Conservation (phyloP, 2,113 vertebrate genomes). For the Gymnarchus niloticus region DNA sequence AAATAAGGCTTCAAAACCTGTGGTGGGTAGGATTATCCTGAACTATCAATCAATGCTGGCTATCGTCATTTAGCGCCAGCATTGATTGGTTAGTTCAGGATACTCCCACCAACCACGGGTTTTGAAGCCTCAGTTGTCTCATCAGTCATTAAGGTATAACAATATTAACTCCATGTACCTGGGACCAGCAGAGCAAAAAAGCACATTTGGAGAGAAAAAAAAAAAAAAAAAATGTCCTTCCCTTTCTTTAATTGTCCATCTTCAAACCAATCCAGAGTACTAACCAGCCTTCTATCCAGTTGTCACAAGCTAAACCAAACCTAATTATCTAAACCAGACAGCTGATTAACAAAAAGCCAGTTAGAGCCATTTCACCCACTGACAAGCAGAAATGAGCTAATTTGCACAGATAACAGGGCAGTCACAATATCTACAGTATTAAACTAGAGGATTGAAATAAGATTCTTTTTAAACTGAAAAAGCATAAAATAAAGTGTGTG, state of each 20-base stretch:
- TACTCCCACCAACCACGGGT: too few relatives aligned
- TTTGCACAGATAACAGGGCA: conserved; percentile 48
- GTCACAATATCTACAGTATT: conserved; percentile 45
- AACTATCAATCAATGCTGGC: too few relatives aligned
- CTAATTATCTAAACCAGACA: conserved; percentile 58
- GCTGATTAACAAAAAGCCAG: conserved; percentile 63
- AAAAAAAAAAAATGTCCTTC: conserved; percentile 2
- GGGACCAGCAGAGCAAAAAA: neutral
- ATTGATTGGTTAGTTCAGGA: too few relatives aligned
- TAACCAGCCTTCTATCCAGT: conserved; percentile 35
- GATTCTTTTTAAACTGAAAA: neutral
- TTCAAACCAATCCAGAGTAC: neutral
- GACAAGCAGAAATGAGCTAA: conserved; percentile 55
- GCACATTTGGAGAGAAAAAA: neutral
- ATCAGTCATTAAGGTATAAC: too few relatives aligned
- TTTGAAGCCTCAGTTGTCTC: too few relatives aligned
- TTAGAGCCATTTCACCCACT: conserved; percentile 44
- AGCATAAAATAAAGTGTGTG: neutral
- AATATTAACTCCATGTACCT: neutral
- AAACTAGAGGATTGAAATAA: neutral
- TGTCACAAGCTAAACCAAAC: conserved; percentile 38
- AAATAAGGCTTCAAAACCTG: too few relatives aligned
- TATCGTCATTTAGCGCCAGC: too few relatives aligned
- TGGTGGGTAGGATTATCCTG: too few relatives aligned
- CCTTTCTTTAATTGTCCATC: conserved; percentile 22